These are phyloP conservation scores for Solenodon paradoxus DNA, from an alignment of 2,113 vertebrate genomes.

Conservation along the genomic window DNA sequence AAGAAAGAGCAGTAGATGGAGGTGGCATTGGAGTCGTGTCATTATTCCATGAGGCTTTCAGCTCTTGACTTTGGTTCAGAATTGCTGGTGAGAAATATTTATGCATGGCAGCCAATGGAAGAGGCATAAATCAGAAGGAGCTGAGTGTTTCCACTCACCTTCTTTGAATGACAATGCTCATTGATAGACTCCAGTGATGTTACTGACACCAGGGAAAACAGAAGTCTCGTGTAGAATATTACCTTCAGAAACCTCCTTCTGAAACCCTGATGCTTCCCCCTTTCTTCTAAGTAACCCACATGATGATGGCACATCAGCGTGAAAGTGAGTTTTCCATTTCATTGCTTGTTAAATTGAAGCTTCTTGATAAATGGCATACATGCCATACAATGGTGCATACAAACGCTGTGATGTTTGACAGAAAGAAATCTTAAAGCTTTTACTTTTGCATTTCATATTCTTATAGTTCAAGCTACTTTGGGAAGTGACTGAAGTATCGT, in stretches of 20 bases:
- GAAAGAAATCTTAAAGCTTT: conserved; percentile 32
- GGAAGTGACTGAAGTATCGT: not conserved
- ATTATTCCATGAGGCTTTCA: not conserved
- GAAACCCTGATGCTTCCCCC: not conserved
- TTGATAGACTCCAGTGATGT: not conserved
- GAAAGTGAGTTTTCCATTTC: conserved; percentile 32
- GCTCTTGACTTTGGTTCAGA: not conserved
- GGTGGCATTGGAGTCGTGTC: not conserved
- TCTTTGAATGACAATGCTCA: not conserved
- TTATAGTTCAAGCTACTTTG: not conserved
- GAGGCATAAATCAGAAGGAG: not conserved
- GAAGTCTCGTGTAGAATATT: not conserved
- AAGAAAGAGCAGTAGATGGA: not conserved
- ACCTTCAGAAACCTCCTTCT: not conserved
- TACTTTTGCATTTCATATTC: not conserved
- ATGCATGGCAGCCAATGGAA: not conserved
- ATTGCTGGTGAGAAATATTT: not conserved
- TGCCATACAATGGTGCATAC: not conserved
- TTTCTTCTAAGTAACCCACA: not conserved
- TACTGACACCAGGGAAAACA: not conserved
- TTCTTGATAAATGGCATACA: not conserved
- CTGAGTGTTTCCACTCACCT: not conserved
- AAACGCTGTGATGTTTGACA: not conserved
- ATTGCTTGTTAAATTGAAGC: conserved; percentile 21
- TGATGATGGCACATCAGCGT: not conserved